phyloP scores from a whole-genome alignment of 2,797 vertebrate species.

The Crocodylus rhombifer region DNA sequence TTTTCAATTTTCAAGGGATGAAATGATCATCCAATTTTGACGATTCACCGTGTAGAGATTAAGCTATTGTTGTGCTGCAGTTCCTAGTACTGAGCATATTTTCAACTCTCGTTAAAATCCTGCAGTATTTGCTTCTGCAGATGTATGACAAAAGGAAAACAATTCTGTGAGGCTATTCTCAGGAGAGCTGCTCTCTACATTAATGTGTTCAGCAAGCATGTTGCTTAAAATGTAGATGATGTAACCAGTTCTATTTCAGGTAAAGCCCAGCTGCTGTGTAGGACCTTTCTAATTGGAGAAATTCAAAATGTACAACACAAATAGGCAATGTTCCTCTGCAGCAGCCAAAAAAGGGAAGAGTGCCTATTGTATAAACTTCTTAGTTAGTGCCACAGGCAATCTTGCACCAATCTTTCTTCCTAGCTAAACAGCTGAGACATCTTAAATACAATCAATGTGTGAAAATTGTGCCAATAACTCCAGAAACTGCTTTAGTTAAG shows the following conservation, averaged over 20 bases:
- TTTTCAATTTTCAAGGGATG: background rate
- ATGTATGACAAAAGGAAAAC: background rate
- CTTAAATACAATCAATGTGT: background rate
- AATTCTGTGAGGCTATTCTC: background rate
- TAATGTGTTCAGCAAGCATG: background rate
- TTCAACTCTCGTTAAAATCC: background rate
- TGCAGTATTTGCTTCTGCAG: background rate
- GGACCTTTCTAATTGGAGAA: background rate
- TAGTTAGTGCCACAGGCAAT: background rate
- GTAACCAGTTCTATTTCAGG: background rate
- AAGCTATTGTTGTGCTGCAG: accelerated
- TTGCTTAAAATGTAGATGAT: background rate
- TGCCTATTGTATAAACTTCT: background rate
- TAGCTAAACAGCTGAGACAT: background rate
- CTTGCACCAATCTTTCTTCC: background rate
- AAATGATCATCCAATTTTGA: background rate
- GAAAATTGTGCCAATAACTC: accelerated
- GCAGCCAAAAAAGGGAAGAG: background rate
- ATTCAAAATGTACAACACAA: accelerated
- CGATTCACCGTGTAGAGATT: background rate
- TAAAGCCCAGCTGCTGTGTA: background rate
- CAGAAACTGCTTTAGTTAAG: background rate
- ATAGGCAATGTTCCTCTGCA: background rate
- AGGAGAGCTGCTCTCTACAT: background rate
- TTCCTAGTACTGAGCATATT: background rate